Base-by-base conservation (phyloP, 2,797 vertebrate genomes). In the Anomalospiza imberbis region DNA sequence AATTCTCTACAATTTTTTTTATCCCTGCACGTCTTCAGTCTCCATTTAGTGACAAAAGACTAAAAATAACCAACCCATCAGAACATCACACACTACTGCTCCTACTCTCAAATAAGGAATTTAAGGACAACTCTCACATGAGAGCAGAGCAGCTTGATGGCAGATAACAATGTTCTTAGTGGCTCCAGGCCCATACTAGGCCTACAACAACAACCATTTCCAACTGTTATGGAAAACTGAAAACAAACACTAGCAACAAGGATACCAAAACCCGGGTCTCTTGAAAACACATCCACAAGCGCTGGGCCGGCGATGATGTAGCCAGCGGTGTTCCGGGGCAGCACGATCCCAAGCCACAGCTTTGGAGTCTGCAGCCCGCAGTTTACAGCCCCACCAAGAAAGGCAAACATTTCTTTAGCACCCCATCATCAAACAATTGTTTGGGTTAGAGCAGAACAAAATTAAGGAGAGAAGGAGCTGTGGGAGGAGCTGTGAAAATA, bases 301-400 rank as follows among this genome's bases (percentile, higher is more conserved):
- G 0, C 58, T 13, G 1, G 1, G 61, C 61, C 25, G 34, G 2
- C 55, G 81, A 3, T 42, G 63, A 65, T 24, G 11, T 7, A 19
- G 45, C 1, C 45, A 8, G 61, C 29, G 62, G 31, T 2, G 48
- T 5, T 76, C 44, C 19, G 9, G 36, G 82, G 54, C 3, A 71
- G 42, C 45, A 29, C 21, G 3, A 7, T 4, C 68, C 38, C 54
- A 24, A 44, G 7, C 6, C 62, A 40, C 68, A 22, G 51, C 2
- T 14, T 42, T 10, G 31, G 19, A 88, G 73, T 18, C 66, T 29
- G 57, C 53, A 83, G 65, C 28, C 44, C 20, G 21, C 66, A 62
- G 29, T 10, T 60, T 31, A 53, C 1, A 17, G 63, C 48, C 72
- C 61, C 72, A 70, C 48, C 72, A 28, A 34, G 89, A 44, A 74